Conservation (phyloP, 2,888 invertebrate genomes). For the Trissolcus japonicus region DNA sequence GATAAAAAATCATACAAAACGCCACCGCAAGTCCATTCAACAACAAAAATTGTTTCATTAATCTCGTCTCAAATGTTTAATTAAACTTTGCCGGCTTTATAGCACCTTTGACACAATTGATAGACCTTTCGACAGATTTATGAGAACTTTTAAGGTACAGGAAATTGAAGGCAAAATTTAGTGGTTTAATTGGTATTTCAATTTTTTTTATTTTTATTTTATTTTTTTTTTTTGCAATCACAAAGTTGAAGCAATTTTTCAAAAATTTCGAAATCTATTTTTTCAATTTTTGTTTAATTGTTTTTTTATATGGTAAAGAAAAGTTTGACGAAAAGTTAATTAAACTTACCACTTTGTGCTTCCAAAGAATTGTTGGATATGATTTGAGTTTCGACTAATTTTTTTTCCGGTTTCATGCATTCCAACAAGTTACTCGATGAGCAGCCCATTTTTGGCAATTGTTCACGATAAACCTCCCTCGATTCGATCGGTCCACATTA, state of each 20-base stretch:
- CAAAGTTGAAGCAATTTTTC: too few relatives aligned
- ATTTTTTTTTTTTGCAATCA: too few relatives aligned
- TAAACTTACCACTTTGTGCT: constrained; percentile 49
- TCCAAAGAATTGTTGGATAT: constrained; percentile 23
- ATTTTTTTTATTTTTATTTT: too few relatives aligned
- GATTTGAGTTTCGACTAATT: constrained; percentile 21
- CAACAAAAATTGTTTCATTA: constrained; percentile 51
- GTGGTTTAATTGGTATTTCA: too few relatives aligned
- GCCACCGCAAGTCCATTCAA: constrained; percentile 32
- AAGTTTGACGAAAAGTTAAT: neutral
- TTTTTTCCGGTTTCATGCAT: constrained; percentile 59
- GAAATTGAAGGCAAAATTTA: too few relatives aligned
- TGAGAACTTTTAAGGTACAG: too few relatives aligned
- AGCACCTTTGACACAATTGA: constrained; percentile 21
- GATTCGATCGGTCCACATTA: constrained; percentile 42
- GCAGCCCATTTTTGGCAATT: constrained; percentile 52
- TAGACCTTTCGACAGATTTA: constrained; percentile 2
- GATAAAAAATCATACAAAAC: constrained; percentile 41
- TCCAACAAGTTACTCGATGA: constrained; percentile 58
- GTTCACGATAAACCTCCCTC: constrained; percentile 33
- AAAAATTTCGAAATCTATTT: too few relatives aligned
- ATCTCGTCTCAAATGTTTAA: constrained; percentile 43
- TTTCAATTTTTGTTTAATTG: neutral
- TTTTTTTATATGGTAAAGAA: neutral
- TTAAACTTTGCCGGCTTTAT: constrained; percentile 37